Evolutionary conservation across 2,888 invertebrate genomes (phyloP).

Genomic region (Dicycla oo): DNA sequence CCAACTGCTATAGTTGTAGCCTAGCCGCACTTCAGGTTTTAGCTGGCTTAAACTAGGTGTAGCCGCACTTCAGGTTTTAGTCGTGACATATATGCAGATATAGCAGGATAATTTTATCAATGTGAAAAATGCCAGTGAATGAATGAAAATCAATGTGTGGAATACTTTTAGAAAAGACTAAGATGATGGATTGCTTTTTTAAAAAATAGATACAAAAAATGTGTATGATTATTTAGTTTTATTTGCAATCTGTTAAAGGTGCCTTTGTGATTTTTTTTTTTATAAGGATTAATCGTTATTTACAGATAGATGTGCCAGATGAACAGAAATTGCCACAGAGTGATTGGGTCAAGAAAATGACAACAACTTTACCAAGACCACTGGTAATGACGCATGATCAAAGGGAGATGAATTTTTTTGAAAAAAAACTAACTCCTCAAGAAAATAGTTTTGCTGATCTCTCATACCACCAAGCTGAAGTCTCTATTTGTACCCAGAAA

Average conservation of each 20-base stretch:
- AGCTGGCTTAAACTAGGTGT: too few species aligned
- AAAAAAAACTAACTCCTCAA: conserved; percentile 65
- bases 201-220: too few species aligned
- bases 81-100: too few species aligned
- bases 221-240: too few species aligned
- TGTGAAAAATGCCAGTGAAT: background rate
- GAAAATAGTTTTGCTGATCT: conserved; percentile 81
- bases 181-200: too few species aligned
- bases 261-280: too few species aligned
- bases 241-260: too few species aligned
- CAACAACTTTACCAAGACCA: conserved; percentile 74
- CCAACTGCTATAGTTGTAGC: too few species aligned
- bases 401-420: conserved; percentile 71
- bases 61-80: too few species aligned
- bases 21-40: too few species aligned
- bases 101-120: background rate
- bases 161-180: background rate
- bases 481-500: conserved; percentile 82
- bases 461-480: conserved; percentile 79
- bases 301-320: conserved; percentile 77
- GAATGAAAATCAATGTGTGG: background rate
- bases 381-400: conserved; percentile 79
- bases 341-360: conserved; percentile 76
- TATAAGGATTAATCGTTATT: conserved; percentile 26
- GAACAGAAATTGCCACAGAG: conserved; percentile 75